A percentile compares a stretch with the other conserved stretches of the same genome.
These are phyloP conservation scores for Aurelia sp. DNA, from an alignment of 30 jellyfish, hydroid and myxozoan genomes.

Conservation along the genomic window DNA sequence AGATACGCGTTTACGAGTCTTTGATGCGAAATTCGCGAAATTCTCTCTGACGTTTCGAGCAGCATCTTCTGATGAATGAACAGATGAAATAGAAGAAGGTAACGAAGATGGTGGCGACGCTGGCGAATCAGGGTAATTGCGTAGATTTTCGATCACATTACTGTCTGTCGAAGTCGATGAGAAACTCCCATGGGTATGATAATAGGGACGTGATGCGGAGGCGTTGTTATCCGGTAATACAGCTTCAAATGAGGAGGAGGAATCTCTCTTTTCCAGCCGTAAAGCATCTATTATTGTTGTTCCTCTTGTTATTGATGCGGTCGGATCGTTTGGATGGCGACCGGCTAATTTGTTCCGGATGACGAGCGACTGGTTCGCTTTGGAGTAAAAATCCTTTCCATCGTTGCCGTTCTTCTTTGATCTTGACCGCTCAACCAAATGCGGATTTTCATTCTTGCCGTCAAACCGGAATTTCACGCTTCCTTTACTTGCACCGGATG, in stretches of 20 bases:
- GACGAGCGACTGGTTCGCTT: slow-evolving; percentile 37
- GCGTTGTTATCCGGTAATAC: slow-evolving; percentile 3
- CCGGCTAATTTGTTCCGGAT: slow-evolving; percentile 60
- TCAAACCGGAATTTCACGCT: slow-evolving; percentile 59
- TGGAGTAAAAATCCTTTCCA: slow-evolving; percentile 49
- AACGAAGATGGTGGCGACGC: slow-evolving; percentile 62
- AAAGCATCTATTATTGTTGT: slow-evolving; percentile 71
- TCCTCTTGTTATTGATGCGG: slow-evolving; percentile 64
- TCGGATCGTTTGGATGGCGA: slow-evolving; percentile 20
- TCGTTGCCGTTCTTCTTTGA: not conserved
- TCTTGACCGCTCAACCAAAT: not conserved
- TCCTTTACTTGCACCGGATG: slow-evolving; percentile 63
- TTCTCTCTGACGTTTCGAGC: slow-evolving; percentile 48
- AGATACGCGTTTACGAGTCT: slow-evolving; percentile 35
- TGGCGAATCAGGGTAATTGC: slow-evolving; percentile 40
- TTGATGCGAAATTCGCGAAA: slow-evolving; percentile 29
- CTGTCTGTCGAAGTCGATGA: slow-evolving; percentile 68
- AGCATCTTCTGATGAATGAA: slow-evolving; percentile 67
- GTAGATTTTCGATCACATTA: slow-evolving; percentile 39
- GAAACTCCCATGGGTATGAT: slow-evolving; percentile 47
- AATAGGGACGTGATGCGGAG: slow-evolving; percentile 4
- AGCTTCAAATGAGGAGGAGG: slow-evolving; percentile 48
- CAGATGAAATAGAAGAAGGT: slow-evolving; percentile 69
- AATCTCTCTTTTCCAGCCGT: slow-evolving; percentile 50
- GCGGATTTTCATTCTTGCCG: not conserved